These are phyloP conservation scores for Torymus tubicola DNA, from an alignment of 2,888 invertebrate genomes.

Conservation along the genomic window DNA sequence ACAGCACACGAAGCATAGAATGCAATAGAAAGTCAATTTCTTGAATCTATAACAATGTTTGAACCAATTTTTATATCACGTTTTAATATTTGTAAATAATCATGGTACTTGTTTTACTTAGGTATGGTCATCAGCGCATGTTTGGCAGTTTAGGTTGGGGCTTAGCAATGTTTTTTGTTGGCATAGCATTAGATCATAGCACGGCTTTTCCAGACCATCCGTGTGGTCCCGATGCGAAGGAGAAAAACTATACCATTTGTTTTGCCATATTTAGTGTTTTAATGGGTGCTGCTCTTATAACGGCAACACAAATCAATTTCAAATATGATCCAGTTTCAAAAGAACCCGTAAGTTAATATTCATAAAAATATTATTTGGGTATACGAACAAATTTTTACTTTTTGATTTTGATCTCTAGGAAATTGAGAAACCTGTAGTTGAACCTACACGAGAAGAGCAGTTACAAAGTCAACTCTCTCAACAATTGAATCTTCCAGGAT, in stretches of 20 bases:
- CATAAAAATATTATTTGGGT: neutral
- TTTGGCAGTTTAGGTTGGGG: conserved; percentile 99
- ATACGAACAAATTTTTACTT: neutral
- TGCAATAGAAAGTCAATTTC: too few species aligned
- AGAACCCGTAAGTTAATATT: conserved; percentile 67
- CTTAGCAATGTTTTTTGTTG: conserved; percentile 98
- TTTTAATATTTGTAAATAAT: too few species aligned
- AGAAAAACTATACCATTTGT: conserved; percentile 99
- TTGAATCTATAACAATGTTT: too few species aligned
- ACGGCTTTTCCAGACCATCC: conserved; percentile 96
- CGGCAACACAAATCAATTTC: conserved; percentile 90
- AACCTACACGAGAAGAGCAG: conserved; percentile 84
- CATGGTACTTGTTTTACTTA: too few species aligned
- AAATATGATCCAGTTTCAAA: conserved; percentile 75
- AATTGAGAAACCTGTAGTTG: conserved; percentile 73
- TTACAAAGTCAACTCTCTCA: conserved; percentile 90
- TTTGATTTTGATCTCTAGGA: conserved; percentile 65
- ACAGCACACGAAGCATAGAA: too few species aligned
- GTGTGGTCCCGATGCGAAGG: conserved; percentile 91
- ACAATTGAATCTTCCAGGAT: conserved; percentile 88
- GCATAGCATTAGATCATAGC: conserved; percentile 96
- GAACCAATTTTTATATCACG: too few species aligned
- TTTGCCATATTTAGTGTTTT: conserved; percentile 98
- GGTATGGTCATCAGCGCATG: conserved; percentile 98
- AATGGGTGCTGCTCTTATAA: conserved; percentile 95